Evolutionary conservation across 2,888 invertebrate species (phyloP).

Genomic region (Orchesella flavescens): DNA sequence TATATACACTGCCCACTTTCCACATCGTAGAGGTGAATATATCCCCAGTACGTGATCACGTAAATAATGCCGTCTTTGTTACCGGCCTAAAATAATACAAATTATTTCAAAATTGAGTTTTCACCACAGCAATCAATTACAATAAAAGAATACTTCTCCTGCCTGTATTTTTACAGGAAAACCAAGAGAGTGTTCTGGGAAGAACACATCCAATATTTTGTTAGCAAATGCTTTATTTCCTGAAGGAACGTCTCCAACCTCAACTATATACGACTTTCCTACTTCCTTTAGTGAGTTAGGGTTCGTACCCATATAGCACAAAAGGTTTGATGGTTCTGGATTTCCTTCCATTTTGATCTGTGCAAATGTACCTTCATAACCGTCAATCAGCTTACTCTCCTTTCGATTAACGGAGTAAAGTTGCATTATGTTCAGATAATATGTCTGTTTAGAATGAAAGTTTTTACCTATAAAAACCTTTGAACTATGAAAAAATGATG

Average conservation of each 20-base stretch:
- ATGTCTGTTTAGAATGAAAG: constrained; percentile 80
- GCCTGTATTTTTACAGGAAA: constrained; percentile 98
- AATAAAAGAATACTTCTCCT: constrained; percentile 51
- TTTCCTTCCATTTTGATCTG: constrained; percentile 96
- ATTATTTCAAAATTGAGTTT: constrained; percentile 24
- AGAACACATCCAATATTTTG: constrained; percentile 99
- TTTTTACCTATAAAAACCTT: too few species aligned
- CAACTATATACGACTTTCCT: too few species aligned
- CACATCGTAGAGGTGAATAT: too few species aligned
- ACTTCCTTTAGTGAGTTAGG: too few species aligned
- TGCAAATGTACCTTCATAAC: constrained; percentile 97
- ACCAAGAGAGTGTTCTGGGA: constrained; percentile 98
- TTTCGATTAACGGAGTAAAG: constrained; percentile 98
- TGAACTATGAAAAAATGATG: too few species aligned
- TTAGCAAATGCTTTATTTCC: constrained; percentile 98
- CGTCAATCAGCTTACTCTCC: constrained; percentile 98
- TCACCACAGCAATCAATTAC: constrained; percentile 8
- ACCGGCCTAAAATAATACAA: constrained; percentile 86
- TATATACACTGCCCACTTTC: constrained; percentile 98
- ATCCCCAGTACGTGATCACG: constrained; percentile 98
- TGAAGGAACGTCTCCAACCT: too few species aligned
- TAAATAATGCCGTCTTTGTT: constrained; percentile 98
- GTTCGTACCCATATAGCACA: too few species aligned
- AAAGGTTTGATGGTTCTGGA: too few species aligned
- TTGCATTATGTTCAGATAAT: constrained; percentile 99